Base-by-base conservation (phyloP, 2,888 invertebrate genomes). In the Leptinotarsa tumamoca region DNA sequence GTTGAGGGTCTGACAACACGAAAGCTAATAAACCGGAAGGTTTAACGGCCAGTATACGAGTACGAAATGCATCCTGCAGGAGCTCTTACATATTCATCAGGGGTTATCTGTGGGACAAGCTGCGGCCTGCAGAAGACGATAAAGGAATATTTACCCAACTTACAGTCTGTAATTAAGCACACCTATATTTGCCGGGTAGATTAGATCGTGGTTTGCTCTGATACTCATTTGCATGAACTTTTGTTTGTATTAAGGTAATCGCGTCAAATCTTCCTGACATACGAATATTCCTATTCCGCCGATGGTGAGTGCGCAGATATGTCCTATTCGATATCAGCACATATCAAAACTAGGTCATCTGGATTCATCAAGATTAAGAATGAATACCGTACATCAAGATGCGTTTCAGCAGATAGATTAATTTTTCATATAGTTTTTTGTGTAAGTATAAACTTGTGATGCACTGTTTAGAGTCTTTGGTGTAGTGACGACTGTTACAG, bases 101-200 rank as follows among this genome's bases (percentile, higher is more conserved):
- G 83, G 85, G 87, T 87, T 87, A 87, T 87, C 86, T 87, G 85
- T 85, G 81, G 84, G 86, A 86, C 87, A 87, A 84, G 85, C 85
- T 84, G 85, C 84, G 85, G 86, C 83, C 87, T 86, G 86, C 82
- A 84, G 81, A 83, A 83, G 84, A 85, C 86, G 88, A 87, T 87
- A 87, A 87, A 87, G 87, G 87, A 87, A 88, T 88, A 88, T 88
- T 88, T 88, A 87, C 87, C 87, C 84, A 86, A 87, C 87, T 87
- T 88, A 86, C 86, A 87, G 85, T 85, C 86, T 85, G 86, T 88
- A 88, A 88, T 88, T 87, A 88, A 87, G 87, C 87, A 82, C 87
- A 88, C 88, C 88, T 88, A 87, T 88, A 88, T 88, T 88, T 88
- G 87, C 87, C 86, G 86, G 87, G 80, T 80, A 87, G 88, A 88